Evolutionary conservation across 2,113 vertebrate species (phyloP).

Genomic region (Ginglymostoma cirratum): DNA sequence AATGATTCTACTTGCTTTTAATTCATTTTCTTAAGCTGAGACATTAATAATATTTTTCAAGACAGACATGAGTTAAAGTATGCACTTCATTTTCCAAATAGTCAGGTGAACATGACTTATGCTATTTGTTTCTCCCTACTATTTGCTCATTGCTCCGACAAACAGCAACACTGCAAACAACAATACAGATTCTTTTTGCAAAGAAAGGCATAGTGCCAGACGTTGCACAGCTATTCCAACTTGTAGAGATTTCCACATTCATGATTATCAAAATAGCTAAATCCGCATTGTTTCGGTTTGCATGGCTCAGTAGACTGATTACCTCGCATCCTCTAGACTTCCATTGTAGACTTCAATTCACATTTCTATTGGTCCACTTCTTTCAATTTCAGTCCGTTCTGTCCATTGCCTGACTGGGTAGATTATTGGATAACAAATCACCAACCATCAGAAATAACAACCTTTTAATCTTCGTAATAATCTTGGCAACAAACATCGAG

Average conservation of each 20-base stretch:
- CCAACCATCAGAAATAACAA: not conserved
- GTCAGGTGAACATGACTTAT: not conserved
- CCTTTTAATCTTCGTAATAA: not conserved
- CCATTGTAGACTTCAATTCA: not conserved
- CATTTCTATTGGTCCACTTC: too few relatives aligned
- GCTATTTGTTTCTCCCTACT: too few relatives aligned
- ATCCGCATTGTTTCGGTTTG: not conserved
- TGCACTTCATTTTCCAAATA: not conserved
- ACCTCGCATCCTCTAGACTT: not conserved
- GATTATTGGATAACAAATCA: not conserved
- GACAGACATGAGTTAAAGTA: not conserved
- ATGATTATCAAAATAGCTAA: not conserved
- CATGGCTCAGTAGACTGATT: not conserved
- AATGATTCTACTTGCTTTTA: not conserved
- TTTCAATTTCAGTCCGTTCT: not conserved
- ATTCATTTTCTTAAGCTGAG: not conserved
- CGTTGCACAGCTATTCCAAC: not conserved
- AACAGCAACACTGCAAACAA: too few relatives aligned
- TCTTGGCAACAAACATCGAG: not conserved
- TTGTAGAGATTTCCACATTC: not conserved
- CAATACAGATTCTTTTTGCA: not conserved
- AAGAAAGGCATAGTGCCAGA: not conserved
- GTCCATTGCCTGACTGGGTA: not conserved
- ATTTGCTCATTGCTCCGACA: not conserved
- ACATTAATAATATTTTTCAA: not conserved